Evolutionary conservation across 2,888 invertebrate species (phyloP), one percentile per base, ranked within the genome.

Genomic region (Drosophila mercatorum): DNA sequence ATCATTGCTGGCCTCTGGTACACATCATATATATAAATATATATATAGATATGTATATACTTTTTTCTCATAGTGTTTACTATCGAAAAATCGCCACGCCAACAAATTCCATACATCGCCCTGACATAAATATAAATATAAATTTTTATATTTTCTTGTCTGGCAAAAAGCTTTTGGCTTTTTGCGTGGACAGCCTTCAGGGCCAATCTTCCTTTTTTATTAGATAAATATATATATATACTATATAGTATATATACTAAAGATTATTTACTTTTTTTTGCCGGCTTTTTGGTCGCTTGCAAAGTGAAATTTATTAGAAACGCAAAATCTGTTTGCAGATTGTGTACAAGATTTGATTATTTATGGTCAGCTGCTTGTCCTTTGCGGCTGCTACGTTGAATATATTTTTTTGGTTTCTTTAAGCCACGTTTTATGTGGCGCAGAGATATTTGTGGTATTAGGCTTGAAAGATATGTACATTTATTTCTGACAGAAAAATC

Each of bases 301-400:
- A 86, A 88, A 86, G 89, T 85, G 82, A 89, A 89, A 85, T 89
- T 89, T 85, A 89, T 85, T 89, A 89, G 89, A 82, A 89, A 84
- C 75, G 85, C 88, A 82, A 87, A 85, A 89, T 85, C 84, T 87
- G 85, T 87, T 89, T 87, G 82, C 75, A 87, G 85, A 85, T 85
- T 87, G 89, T 83, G 78, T 75, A 80, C 64, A 75, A 87, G 80
- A 85, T 85, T 87, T 89, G 78, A 87, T 89, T 82, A 84, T 85
- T 85, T 87, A 85, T 84, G 88, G 74, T 84, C 74, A 80, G 82
- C 73, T 79, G 66, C 59, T 72, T 78, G 68, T 7, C 57, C 72
- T 40, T 44, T 59, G 68, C 62, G 68, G 64, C 59, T 36, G 61
- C 51, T 61, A 55, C 49, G 46, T 61, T 52, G 40, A 58, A 56